Percentiles rank a stretch among this genome's conserved stretches.
These are phyloP conservation scores for Tachystola acroxantha DNA, from an alignment of 2,888 invertebrate species.

Conservation along the genomic window DNA sequence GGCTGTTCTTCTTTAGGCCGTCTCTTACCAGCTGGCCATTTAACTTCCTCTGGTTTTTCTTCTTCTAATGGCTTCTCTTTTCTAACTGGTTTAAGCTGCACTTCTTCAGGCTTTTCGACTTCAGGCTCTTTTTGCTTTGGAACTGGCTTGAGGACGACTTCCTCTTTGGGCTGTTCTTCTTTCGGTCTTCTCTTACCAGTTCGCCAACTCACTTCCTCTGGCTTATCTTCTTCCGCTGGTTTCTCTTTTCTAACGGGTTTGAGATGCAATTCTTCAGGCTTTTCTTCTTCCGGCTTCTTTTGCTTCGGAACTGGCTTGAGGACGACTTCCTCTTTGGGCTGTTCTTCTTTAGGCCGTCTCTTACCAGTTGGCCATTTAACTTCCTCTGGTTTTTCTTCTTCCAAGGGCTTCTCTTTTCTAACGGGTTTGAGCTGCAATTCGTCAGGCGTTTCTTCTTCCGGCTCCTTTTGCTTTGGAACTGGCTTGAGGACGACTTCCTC, in stretches of 20 bases:
- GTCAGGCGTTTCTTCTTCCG: slow-evolving; percentile 45
- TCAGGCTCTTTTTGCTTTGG: slow-evolving; percentile 43
- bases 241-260: slow-evolving; percentile 39
- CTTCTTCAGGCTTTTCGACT: slow-evolving; percentile 41
- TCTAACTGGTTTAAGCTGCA: slow-evolving; percentile 40
- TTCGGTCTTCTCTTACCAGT: slow-evolving; percentile 43
- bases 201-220: slow-evolving; percentile 44
- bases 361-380: slow-evolving; percentile 44
- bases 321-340: slow-evolving; percentile 54
- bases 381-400: slow-evolving; percentile 34
- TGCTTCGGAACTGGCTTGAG: slow-evolving; percentile 56
- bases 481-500: slow-evolving; percentile 64
- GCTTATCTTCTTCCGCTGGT: slow-evolving; percentile 25
- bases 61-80: slow-evolving; percentile 29
- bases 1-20: slow-evolving; percentile 38
- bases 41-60: slow-evolving; percentile 43
- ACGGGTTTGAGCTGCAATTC: slow-evolving; percentile 55
- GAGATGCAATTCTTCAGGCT: slow-evolving; percentile 37
- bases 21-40: slow-evolving; percentile 28
- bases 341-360: slow-evolving; percentile 36
- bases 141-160: slow-evolving; percentile 68
- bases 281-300: slow-evolving; percentile 26
- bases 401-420: slow-evolving; percentile 27
- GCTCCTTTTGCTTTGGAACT: slow-evolving; percentile 25
- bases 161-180: slow-evolving; percentile 55